Evolutionary conservation across 2,797 vertebrate species (phyloP).

Genomic region (Chaetodon trifasciatus): DNA sequence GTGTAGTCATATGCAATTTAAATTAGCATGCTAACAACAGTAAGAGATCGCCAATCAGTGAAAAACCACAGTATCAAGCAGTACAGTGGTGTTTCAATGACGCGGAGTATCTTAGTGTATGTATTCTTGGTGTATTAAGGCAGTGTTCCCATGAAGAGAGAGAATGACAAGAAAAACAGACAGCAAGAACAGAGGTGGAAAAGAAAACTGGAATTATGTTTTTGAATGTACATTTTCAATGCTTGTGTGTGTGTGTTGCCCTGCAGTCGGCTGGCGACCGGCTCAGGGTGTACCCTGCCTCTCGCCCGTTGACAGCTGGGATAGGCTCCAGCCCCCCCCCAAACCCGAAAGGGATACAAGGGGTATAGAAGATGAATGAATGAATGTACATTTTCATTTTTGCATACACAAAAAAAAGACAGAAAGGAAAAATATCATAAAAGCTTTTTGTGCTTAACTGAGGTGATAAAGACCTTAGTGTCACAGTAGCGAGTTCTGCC

Average conservation of each 20-base stretch:
- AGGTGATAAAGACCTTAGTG: not conserved
- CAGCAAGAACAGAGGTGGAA: not conserved
- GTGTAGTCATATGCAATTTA: not conserved
- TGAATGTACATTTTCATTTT: not conserved
- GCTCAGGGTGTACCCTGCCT: no score
- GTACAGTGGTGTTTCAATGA: constrained; percentile 15
- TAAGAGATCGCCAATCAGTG: constrained; percentile 5
- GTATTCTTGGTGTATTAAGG: not conserved
- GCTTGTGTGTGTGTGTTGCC: no score
- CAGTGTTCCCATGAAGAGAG: not conserved
- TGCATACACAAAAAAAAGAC: not conserved
- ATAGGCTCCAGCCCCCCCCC: no score
- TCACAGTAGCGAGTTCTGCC: not conserved
- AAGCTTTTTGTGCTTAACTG: no score
- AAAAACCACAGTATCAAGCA: constrained; percentile 5
- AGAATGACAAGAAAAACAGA: not conserved
- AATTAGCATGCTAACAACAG: constrained; percentile 26
- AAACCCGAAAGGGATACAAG: no score
- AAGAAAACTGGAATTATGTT: no score
- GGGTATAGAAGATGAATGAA: no score
- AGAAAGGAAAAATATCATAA: not conserved
- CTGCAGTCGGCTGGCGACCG: no score
- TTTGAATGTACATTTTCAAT: not conserved
- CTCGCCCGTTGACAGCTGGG: no score
- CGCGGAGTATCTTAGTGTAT: not conserved